phyloP scores from a whole-genome alignment of 2,797 vertebrate genomes.

The Crocidura indochinensis region DNA sequence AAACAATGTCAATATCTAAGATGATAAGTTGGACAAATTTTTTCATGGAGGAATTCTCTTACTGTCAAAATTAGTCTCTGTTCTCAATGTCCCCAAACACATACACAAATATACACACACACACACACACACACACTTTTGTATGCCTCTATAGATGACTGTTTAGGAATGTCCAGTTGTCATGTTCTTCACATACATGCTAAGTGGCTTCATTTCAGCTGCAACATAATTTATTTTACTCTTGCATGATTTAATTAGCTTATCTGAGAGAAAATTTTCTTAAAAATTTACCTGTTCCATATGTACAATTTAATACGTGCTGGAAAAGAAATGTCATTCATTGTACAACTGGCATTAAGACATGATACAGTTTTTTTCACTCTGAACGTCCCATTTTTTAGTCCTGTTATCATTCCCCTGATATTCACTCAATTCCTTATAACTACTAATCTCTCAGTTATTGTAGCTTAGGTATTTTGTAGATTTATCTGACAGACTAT shows the following conservation, averaged over 20 bases:
- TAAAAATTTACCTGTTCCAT: neutral
- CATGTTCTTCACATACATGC: neutral
- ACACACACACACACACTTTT: neutral
- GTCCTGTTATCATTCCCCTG: neutral
- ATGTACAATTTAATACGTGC: neutral
- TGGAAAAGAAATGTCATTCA: neutral
- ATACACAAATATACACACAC: neutral
- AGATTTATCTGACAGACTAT: neutral
- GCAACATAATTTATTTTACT: neutral
- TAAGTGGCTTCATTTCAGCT: neutral
- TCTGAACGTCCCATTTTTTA: neutral
- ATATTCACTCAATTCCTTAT: neutral
- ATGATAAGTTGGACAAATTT: neutral
- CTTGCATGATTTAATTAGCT: neutral
- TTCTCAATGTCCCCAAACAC: no score
- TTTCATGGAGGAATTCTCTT: neutral
- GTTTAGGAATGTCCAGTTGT: neutral
- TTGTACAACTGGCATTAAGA: neutral
- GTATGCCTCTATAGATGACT: neutral
- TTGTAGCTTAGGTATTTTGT: conserved; percentile 1
- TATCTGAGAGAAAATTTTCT: conserved; percentile 18
- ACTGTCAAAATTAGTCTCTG: neutral
- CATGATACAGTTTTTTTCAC: neutral
- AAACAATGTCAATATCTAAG: neutral
- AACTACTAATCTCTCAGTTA: neutral